phyloP scores from a whole-genome alignment of 2,797 vertebrate genomes.

The Sebastes iracundus region DNA sequence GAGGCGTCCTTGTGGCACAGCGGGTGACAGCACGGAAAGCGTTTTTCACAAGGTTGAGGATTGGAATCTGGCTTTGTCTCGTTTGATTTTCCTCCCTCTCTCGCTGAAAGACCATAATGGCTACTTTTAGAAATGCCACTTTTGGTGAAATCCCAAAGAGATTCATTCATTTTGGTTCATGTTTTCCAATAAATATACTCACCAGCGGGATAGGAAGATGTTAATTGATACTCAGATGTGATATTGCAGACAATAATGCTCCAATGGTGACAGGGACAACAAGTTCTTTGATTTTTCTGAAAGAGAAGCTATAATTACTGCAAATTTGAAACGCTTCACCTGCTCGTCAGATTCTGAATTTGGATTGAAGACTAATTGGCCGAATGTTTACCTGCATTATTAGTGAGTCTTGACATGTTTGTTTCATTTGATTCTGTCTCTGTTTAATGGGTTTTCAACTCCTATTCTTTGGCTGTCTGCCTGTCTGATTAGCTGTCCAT shows the following conservation, averaged over 20 bases:
- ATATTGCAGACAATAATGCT: not conserved
- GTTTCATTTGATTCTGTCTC: conserved; percentile 12
- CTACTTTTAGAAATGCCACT: not conserved
- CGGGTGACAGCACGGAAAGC: conserved; percentile 13
- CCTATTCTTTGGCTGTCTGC: conserved; percentile 1
- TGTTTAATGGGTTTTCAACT: conserved; percentile 16
- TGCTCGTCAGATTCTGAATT: not conserved
- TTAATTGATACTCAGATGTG: not conserved
- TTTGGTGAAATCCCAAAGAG: not conserved
- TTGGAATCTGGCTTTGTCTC: conserved; percentile 11
- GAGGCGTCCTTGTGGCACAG: conserved; percentile 40
- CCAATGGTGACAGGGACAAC: not conserved
- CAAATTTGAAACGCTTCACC: not conserved
- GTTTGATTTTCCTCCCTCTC: not conserved
- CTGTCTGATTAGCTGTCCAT: conserved; percentile 41
- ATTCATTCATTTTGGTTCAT: not conserved
- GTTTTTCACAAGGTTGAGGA: conserved; percentile 26
- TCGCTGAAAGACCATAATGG: not conserved
- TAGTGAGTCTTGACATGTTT: not conserved
- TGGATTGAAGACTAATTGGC: not conserved
- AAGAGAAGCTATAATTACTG: not conserved
- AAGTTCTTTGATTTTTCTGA: not conserved
- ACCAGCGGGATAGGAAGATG: not conserved
- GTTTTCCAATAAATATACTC: not conserved
- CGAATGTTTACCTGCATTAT: conserved; percentile 6